Percentiles rank a stretch among this genome's conserved stretches.
These are phyloP conservation scores for Brachyhypopomus gauderio DNA, from an alignment of 2,113 vertebrate species.

Conservation along the genomic window DNA sequence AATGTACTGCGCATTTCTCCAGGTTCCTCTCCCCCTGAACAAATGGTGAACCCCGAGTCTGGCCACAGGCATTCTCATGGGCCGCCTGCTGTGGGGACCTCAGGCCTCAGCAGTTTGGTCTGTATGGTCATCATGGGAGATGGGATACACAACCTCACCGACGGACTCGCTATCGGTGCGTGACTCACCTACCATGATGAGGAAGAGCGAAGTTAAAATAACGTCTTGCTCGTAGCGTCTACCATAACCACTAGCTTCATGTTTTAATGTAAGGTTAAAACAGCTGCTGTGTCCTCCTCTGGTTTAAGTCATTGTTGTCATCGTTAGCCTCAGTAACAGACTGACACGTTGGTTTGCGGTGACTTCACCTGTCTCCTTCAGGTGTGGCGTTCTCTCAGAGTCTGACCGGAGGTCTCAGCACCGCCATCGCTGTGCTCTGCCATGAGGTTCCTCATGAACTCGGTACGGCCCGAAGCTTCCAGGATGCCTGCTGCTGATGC, in stretches of 20 bases:
- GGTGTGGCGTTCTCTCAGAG: constrained; percentile 80
- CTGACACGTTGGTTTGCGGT: neutral
- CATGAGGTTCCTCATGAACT: constrained; percentile 84
- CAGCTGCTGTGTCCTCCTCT: too few species aligned
- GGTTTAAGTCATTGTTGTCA: too few species aligned
- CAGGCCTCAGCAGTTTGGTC: constrained; percentile 46
- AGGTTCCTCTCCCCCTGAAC: constrained; percentile 40
- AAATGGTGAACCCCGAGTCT: constrained; percentile 14
- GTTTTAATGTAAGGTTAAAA: neutral
- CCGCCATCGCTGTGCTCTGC: constrained; percentile 81
- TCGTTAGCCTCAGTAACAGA: too few species aligned
- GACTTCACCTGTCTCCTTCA: constrained; percentile 45
- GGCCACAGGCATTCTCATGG: constrained; percentile 49
- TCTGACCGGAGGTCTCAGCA: constrained; percentile 79
- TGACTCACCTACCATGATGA: neutral
- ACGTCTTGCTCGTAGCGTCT: neutral
- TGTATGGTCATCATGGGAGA: constrained; percentile 64
- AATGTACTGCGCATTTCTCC: neutral
- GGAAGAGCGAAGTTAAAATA: neutral
- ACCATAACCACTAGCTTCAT: neutral
- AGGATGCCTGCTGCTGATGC: neutral
- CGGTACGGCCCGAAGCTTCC: constrained; percentile 62
- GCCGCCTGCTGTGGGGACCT: neutral
- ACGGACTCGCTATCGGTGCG: constrained; percentile 80
- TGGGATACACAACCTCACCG: constrained; percentile 61